These are phyloP conservation scores for Trachelus iudaicus DNA, from an alignment of 2,888 invertebrate species.

Conservation along the genomic window DNA sequence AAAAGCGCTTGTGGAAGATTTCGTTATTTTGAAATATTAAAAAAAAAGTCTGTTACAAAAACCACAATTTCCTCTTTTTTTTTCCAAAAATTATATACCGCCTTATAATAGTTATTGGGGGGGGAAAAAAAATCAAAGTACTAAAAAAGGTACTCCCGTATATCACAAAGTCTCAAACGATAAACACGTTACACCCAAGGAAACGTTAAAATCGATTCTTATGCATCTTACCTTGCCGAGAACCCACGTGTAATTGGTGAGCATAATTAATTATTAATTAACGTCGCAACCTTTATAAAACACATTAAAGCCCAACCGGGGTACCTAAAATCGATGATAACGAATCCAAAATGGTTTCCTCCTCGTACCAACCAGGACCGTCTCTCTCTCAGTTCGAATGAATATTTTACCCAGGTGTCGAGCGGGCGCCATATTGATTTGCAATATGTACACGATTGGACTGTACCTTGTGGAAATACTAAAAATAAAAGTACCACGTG, in stretches of 20 bases:
- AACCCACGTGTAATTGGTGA: not conserved
- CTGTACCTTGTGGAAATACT: not conserved
- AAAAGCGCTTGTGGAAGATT: too few relatives aligned
- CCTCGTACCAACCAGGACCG: not conserved
- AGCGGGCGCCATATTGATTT: not conserved
- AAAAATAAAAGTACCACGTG: not conserved
- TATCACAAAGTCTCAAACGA: too few relatives aligned
- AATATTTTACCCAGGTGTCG: not conserved
- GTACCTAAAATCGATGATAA: not conserved
- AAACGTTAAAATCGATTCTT: not conserved
- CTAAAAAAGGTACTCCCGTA: too few relatives aligned
- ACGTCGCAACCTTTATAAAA: not conserved
- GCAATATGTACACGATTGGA: not conserved
- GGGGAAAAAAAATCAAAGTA: too few relatives aligned
- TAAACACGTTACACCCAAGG: not conserved
- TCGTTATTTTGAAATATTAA: not conserved
- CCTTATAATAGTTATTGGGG: not conserved
- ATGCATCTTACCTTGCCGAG: not conserved
- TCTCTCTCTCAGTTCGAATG: not conserved
- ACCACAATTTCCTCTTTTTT: not conserved
- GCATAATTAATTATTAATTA: not conserved
- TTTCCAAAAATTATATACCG: not conserved
- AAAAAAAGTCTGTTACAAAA: not conserved
- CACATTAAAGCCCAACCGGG: not conserved
- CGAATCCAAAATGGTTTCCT: not conserved